Evolutionary conservation across 2,888 invertebrate species (phyloP).

Genomic region (Drosophila macrospina): DNA sequence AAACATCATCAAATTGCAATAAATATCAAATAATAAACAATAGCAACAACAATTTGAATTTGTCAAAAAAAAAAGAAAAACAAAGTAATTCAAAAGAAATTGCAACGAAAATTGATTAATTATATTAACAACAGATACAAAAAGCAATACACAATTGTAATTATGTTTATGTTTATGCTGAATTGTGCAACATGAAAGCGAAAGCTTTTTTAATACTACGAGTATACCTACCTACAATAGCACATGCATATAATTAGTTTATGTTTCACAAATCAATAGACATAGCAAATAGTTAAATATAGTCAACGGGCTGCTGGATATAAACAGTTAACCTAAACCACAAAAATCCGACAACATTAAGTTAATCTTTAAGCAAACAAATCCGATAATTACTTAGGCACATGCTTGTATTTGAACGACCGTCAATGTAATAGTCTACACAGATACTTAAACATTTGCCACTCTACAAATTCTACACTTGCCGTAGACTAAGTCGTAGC

Average conservation of each 20-base stretch:
- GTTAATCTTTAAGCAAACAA: conserved; percentile 37
- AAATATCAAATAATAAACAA: conserved; percentile 53
- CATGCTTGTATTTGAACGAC: background rate
- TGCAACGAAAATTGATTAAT: conserved; percentile 26
- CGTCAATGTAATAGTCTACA: conserved; percentile 21
- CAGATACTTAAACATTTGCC: conserved; percentile 4
- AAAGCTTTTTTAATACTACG: conserved; percentile 36
- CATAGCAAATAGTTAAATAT: conserved; percentile 49
- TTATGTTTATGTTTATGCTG: conserved; percentile 32
- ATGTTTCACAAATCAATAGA: conserved; percentile 44
- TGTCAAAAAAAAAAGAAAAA: conserved; percentile 1
- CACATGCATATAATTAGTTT: conserved; percentile 29
- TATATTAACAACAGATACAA: conserved; percentile 14
- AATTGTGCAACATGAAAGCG: conserved; percentile 39
- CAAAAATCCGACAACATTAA: conserved; percentile 28
- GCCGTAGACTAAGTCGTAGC: conserved; percentile 24
- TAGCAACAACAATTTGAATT: conserved; percentile 36
- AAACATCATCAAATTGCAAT: conserved; percentile 44
- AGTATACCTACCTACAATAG: conserved; percentile 31
- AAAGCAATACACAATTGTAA: conserved; percentile 19
- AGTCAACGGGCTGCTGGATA: conserved; percentile 34
- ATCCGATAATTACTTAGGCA: conserved; percentile 27
- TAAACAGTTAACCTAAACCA: conserved; percentile 22
- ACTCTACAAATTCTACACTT: conserved; percentile 29
- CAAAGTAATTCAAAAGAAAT: conserved; percentile 21